phyloP scores from a whole-genome alignment of 2,113 vertebrate species.

The Ranitomeya imitator region DNA sequence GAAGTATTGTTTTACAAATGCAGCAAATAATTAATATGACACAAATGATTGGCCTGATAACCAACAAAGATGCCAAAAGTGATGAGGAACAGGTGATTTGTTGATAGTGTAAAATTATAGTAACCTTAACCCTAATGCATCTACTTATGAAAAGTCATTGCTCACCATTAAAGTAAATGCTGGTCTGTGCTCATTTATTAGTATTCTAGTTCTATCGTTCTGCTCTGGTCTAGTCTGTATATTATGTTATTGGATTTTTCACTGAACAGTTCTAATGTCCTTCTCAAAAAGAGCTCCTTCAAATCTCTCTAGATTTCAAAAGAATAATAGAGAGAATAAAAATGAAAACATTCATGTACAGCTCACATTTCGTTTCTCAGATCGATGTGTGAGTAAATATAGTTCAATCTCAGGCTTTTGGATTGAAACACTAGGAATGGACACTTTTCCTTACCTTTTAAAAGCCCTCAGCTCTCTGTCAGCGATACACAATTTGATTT shows the following conservation, averaged over 20 bases:
- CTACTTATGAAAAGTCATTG: background rate
- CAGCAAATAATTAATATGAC: background rate
- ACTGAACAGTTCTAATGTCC: constrained; percentile 1
- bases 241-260: constrained; percentile 45
- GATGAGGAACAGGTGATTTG: background rate
- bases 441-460: constrained; percentile 21
- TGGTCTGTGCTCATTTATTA: background rate
- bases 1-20: background rate
- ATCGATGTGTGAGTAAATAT: constrained; percentile 43
- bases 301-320: constrained; percentile 22
- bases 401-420: background rate
- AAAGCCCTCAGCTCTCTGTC: constrained; percentile 28
- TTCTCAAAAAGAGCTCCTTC: constrained; percentile 15
- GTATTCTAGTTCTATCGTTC: background rate
- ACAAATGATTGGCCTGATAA: background rate
- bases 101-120: too few species aligned
- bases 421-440: constrained; percentile 29
- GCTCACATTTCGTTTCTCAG: constrained; percentile 11
- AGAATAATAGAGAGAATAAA: constrained; percentile 38
- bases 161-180: background rate
- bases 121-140: background rate
- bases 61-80: background rate
- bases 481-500: constrained; percentile 39
- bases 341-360: constrained; percentile 22
- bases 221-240: constrained; percentile 21